Base-by-base conservation (phyloP, 1,140 invertebrate species). In the Drosophila nigrodunni region DNA sequence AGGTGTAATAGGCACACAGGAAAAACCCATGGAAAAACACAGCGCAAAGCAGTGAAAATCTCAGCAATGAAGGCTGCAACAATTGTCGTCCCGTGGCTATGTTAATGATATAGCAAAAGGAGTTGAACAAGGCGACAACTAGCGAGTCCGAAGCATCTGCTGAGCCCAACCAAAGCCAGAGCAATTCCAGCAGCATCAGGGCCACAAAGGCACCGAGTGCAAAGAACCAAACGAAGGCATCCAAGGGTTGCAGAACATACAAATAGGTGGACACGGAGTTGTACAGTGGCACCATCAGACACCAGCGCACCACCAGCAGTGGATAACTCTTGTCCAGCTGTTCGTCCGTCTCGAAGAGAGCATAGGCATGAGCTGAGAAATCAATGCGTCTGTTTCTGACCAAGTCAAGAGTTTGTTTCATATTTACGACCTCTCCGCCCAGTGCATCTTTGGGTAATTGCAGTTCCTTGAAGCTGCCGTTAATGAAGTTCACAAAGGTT, bases 21-120 rank as follows among this genome's bases (percentile, higher is more conserved):
- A 92, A 92, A 37, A 92, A 92, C 3, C 90, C 87, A 6, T 88
- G 77, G 30, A 91, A 86, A 54, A 89, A 91, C 0, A 91, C 85
- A 0, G 83, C 11, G 10, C 18, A 4, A 0, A 87, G 74, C 0
- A 90, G 70, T 3, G 90, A 43, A 15, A 90, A 68, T 4, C 86
- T 82, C 4, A 90, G 37, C 0, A 44, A 25, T 1, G 73, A 30
- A 1, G 86, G 86, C 21, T 72, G 66, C 46, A 86, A 21, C 3
- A 85, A 3, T 15, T 72, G 74, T 0, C 68, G 68, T 8, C 85
- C 75, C 1, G 88, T 81, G 10, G 75, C 68, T 2, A 91, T 80
- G 18, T 91, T 88, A 30, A 91, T 77, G 7, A 88, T 88, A 10
- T 88, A 91, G 30, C 88, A 91, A 37, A 78, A 80, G 1, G 78